Evolutionary conservation across 2,797 vertebrate genomes (phyloP), one percentile per base, ranked within the genome.

Genomic region (Tapirus indicus): DNA sequence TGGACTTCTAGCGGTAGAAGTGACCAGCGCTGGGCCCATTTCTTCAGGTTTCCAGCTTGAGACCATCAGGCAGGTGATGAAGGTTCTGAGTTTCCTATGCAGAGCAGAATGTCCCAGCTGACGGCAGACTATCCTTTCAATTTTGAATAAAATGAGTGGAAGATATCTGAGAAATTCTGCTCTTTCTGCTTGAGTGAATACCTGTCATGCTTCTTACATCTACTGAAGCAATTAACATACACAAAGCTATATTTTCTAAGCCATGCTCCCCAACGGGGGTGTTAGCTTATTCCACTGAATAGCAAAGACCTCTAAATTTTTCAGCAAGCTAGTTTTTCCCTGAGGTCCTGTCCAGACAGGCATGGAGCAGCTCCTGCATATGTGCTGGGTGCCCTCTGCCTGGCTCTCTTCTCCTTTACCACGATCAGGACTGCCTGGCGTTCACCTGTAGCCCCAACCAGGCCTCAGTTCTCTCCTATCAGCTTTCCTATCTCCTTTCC

Each of bases 161-260:
- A 97, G 95, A 85, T 97, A 97, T 94, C 96, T 97, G 90, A 97
- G 94, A 97, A 98, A 97, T 95, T 97, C 97, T 97, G 96, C 92
- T 98, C 96, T 98, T 98, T 98, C 97, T 98, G 98, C 98, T 96
- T 98, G 97, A 98, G 93, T 98, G 98, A 97, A 98, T 97, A 98
- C 89, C 97, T 98, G 98, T 98, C 98, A 98, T 97, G 96, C 96
- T 97, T 97, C 98, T 96, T 98, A 98, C 95, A 97, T 97, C 97
- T 96, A 95, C 96, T 92, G 97, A 94, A 97, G 98, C 98, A 98
- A 98, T 98, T 98, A 98, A 98, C 98, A 98, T 97, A 98, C 98
- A 98, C 96, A 98, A 98, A 98, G 98, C 97, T 97, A 32, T 97
- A 98, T 98, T 98, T 98, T 97, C 96, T 98, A 98, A 98, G 97